These are phyloP conservation scores for Euleptes europaea DNA, from an alignment of 2,113 vertebrate genomes.

Conservation along the genomic window DNA sequence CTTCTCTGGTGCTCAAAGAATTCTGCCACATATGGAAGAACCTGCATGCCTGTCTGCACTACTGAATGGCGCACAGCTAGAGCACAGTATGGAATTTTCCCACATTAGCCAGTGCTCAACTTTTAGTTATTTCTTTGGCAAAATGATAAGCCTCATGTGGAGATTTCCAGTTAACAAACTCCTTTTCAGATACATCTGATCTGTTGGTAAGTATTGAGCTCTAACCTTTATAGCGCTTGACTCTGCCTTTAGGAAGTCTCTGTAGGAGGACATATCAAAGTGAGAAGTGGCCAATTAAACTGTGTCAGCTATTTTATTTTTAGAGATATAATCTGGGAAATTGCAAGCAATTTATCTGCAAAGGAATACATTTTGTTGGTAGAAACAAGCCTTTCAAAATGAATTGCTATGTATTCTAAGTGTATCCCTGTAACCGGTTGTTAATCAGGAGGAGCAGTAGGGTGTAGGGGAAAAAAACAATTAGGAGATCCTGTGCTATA, in stretches of 20 bases:
- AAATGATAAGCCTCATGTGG: constrained; percentile 1
- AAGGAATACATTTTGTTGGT: background rate
- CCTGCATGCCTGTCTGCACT: constrained; percentile 2
- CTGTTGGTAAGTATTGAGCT: constrained; percentile 12
- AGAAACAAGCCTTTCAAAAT: background rate
- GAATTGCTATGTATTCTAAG: background rate
- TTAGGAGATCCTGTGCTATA: background rate
- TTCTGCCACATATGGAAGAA: constrained; percentile 34
- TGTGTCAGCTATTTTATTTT: constrained; percentile 38
- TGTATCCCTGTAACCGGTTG: background rate
- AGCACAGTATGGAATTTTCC: background rate
- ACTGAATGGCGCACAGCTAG: background rate
- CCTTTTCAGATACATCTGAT: constrained; percentile 6
- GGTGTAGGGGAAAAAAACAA: background rate
- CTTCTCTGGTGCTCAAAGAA: background rate
- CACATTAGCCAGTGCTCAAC: background rate
- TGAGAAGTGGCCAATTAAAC: constrained; percentile 5
- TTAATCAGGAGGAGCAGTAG: background rate
- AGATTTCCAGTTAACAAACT: constrained; percentile 34
- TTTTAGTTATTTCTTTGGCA: constrained; percentile 40
- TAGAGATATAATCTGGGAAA: constrained; percentile 17
- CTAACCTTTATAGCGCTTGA: constrained; percentile 12
- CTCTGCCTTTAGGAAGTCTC: background rate
- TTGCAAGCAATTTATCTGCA: constrained; percentile 22
- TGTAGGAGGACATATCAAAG: constrained; percentile 13